Evolutionary conservation across 92 coral and sea anemone genomes (phyloP).

Genomic region (Heliopora coerulea): DNA sequence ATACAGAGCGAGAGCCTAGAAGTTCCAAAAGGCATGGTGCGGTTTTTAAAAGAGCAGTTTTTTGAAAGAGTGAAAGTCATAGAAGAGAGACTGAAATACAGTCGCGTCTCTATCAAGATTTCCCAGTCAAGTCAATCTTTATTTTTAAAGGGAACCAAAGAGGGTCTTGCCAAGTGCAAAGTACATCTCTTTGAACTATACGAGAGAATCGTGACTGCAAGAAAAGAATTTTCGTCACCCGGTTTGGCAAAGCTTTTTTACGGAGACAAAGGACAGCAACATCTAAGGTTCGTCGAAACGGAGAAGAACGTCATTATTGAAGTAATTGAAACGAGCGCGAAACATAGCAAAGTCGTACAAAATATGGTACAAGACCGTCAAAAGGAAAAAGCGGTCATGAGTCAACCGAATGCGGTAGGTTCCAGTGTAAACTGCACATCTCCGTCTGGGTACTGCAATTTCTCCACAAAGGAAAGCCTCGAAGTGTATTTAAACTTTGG

Average conservation of each 20-base stretch:
- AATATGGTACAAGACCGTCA: background rate
- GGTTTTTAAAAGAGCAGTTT: constrained; percentile 55
- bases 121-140: constrained; percentile 44
- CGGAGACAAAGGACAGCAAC: constrained; percentile 55
- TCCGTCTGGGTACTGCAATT: background rate
- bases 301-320: constrained; percentile 9
- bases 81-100: constrained; percentile 45
- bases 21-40: constrained; percentile 30
- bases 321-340: background rate
- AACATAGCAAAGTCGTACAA: background rate
- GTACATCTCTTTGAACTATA: background rate
- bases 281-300: constrained; percentile 54
- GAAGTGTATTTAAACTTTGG: constrained; percentile 72
- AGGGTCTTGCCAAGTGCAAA: constrained; percentile 46
- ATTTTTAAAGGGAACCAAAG: constrained; percentile 59
- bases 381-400: background rate
- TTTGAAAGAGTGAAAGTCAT: constrained; percentile 49
- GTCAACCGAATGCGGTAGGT: background rate
- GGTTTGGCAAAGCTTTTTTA: constrained; percentile 57
- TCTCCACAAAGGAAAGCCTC: constrained; percentile 50
- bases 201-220: background rate
- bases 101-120: constrained; percentile 47
- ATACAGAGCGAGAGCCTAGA: background rate
- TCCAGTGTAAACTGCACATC: background rate
- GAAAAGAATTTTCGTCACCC: background rate